These are phyloP conservation scores for Stegodyphus mimosarum DNA, from an alignment of 1,140 invertebrate genomes.

Conservation along the genomic window DNA sequence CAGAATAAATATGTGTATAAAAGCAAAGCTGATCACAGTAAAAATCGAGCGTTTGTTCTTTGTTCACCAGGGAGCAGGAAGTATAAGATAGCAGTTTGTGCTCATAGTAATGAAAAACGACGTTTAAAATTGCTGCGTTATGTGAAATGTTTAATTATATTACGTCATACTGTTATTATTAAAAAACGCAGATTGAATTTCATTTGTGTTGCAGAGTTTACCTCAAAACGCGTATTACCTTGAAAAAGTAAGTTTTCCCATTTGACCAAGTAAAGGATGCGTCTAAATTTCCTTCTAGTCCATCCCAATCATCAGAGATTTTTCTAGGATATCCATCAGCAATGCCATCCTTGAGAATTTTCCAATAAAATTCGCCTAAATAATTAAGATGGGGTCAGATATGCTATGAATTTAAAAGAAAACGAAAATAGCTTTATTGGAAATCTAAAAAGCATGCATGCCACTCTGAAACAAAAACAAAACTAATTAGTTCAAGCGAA, in stretches of 20 bases:
- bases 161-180: neutral
- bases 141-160: neutral
- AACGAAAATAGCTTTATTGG: neutral
- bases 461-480: too few relatives aligned
- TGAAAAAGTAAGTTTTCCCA: slow-evolving; percentile 86
- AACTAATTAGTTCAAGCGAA: too few relatives aligned
- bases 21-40: too few relatives aligned
- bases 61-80: too few relatives aligned
- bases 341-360: slow-evolving; percentile 80
- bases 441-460: too few relatives aligned
- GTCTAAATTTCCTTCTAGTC: slow-evolving; percentile 86
- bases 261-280: slow-evolving; percentile 88
- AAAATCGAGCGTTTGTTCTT: too few relatives aligned
- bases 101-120: too few relatives aligned
- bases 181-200: neutral
- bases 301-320: slow-evolving; percentile 83
- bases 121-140: neutral
- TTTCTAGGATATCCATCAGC: slow-evolving; percentile 82
- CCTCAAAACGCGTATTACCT: slow-evolving; percentile 33
- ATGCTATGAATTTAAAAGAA: neutral
- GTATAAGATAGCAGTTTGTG: too few relatives aligned
- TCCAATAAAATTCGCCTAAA: slow-evolving; percentile 75
- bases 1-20: too few relatives aligned
- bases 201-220: too few relatives aligned
- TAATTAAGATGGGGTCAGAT: slow-evolving; percentile 73